Conservation (phyloP, 2,888 invertebrate genomes). For the Carcina quercana region DNA sequence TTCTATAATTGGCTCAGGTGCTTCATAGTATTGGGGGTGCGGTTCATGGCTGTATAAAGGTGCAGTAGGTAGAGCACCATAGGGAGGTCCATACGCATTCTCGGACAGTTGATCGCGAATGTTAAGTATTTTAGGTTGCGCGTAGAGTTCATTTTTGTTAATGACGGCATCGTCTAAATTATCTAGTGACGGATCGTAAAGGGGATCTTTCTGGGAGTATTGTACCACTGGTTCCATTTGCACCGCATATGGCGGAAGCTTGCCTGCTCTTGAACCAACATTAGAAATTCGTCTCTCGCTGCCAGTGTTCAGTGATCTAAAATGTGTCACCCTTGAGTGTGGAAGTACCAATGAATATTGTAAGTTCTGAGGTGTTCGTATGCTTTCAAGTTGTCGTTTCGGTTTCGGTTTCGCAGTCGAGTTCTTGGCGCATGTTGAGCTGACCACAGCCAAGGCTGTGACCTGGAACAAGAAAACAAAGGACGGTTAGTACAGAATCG, state of each 20-base stretch:
- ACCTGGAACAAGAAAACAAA: constrained; percentile 61
- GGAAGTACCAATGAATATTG: constrained; percentile 76
- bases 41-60: constrained; percentile 67
- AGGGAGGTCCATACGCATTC: constrained; percentile 63
- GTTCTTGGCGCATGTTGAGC: constrained; percentile 63
- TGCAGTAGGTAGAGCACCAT: constrained; percentile 56
- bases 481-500: background rate
- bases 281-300: constrained; percentile 72
- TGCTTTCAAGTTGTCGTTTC: constrained; percentile 68
- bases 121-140: constrained; percentile 64
- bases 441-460: constrained; percentile 72
- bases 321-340: constrained; percentile 70
- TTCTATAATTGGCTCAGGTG: constrained; percentile 93
- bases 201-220: constrained; percentile 85
- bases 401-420: constrained; percentile 67
- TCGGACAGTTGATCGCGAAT: constrained; percentile 58
- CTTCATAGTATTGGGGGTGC: constrained; percentile 75
- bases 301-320: constrained; percentile 62
- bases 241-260: constrained; percentile 81
- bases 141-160: constrained; percentile 62
- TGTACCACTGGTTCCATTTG: constrained; percentile 88
- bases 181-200: constrained; percentile 77
- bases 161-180: constrained; percentile 58
- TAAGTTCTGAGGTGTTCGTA: constrained; percentile 72
- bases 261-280: constrained; percentile 58